Evolutionary conservation across 2,888 invertebrate species (phyloP).

Genomic region (Scaptodrosophila latifasciaeformis): DNA sequence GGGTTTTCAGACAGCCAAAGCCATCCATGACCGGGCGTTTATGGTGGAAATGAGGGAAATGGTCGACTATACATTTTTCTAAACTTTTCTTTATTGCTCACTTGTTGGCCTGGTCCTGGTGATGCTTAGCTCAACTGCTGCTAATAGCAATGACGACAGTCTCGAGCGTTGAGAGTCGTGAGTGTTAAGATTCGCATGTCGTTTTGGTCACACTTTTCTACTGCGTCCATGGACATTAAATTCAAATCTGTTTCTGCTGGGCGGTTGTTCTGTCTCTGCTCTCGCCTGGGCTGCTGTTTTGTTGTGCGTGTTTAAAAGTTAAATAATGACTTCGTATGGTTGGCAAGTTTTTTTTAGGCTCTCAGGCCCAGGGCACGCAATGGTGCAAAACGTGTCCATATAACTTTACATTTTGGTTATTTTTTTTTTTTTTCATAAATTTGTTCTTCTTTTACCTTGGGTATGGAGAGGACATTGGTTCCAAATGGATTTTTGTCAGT

Average conservation of each 20-base stretch:
- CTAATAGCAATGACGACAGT: constrained; percentile 34
- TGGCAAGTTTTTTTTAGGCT: too few species aligned
- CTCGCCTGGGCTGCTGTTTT: constrained; percentile 32
- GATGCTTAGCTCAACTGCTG: constrained; percentile 35
- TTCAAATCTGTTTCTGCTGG: constrained; percentile 48
- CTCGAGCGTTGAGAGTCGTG: constrained; percentile 4
- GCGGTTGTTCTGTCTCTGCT: not conserved
- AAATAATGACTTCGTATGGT: constrained; percentile 65
- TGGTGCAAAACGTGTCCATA: constrained; percentile 66
- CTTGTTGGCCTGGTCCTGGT: constrained; percentile 53
- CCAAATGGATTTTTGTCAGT: constrained; percentile 16
- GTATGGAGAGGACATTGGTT: not conserved
- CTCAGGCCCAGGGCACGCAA: constrained; percentile 36
- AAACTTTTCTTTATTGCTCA: constrained; percentile 71
- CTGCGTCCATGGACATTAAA: constrained; percentile 48
- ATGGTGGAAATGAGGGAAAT: too few species aligned
- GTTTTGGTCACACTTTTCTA: too few species aligned
- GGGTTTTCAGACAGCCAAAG: too few species aligned
- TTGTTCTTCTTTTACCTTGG: constrained; percentile 32
- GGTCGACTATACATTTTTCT: constrained; percentile 68
- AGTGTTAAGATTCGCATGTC: too few species aligned
- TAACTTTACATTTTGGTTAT: constrained; percentile 50
- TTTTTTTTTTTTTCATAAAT: not conserved
- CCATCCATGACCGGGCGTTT: too few species aligned
- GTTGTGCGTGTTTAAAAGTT: constrained; percentile 65